Evolutionary conservation across 2,888 invertebrate genomes (phyloP).

Genomic region (Dolichopus griseipennis): DNA sequence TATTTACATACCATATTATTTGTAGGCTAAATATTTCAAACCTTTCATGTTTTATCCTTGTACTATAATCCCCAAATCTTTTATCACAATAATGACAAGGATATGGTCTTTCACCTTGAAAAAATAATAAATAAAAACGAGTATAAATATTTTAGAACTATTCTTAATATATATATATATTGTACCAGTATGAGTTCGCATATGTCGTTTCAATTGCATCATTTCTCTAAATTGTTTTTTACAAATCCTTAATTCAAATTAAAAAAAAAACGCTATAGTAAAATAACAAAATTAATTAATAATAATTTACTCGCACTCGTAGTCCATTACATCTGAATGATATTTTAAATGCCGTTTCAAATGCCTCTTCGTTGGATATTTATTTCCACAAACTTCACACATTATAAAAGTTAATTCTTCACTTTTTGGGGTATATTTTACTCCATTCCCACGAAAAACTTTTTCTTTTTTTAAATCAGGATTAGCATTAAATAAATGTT

Average conservation of each 20-base stretch:
- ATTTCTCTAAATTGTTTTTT: constrained; percentile 37
- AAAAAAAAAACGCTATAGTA: constrained; percentile 5
- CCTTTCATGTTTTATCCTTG: constrained; percentile 42
- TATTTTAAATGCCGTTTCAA: constrained; percentile 40
- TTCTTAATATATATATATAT: no score
- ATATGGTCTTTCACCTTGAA: constrained; percentile 39
- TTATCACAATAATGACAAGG: constrained; percentile 40
- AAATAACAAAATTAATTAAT: not conserved
- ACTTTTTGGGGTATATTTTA: constrained; percentile 20
- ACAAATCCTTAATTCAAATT: constrained; percentile 32
- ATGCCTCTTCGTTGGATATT: constrained; percentile 37
- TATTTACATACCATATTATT: no score
- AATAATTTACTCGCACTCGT: constrained; percentile 37
- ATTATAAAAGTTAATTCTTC: constrained; percentile 21
- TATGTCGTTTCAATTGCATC: constrained; percentile 41
- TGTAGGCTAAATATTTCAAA: not conserved
- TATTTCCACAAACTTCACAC: constrained; percentile 40
- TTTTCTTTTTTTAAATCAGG: constrained; percentile 26
- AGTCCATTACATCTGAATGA: constrained; percentile 38
- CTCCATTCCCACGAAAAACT: constrained; percentile 26
- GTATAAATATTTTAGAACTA: not conserved
- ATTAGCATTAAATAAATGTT: constrained; percentile 14
- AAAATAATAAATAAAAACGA: not conserved
- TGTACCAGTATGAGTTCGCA: constrained; percentile 33
- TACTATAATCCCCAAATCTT: constrained; percentile 42